Base-by-base conservation (phyloP, 2,888 invertebrate genomes). In the Allygus modestus region DNA sequence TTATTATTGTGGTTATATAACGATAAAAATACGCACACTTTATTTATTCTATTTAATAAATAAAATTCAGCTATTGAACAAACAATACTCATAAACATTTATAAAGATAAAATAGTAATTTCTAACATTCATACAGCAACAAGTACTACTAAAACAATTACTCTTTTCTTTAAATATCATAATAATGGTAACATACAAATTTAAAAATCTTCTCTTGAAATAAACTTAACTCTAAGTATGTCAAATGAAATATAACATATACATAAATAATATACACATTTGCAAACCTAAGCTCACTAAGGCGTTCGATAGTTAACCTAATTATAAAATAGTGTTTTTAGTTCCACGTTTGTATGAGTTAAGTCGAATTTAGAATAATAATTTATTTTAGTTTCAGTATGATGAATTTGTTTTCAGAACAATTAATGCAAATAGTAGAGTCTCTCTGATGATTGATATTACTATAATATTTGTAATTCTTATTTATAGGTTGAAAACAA, bases 171-270 rank as follows among this genome's bases (percentile, higher is more conserved):
- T 46, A 23, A 23, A 54, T 1, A 65, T 65, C 65, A 65, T 65
- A 65, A 65, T 65, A 65, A 65, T 65, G 65, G 65, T 65, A 65
- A 65, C 65, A 65, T 28, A 65, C 31, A 65, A 9, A 23, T 65
- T 28, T 31, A 65, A 65, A 11, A 23, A 58, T 20, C 58, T 20
- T 65, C 65, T 28, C 4, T 65, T 26, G 20, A 51, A 58, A 20
- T 23, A 23, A 58, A 31, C 15, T 12, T 11, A 28, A 4, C 17
- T 31, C 28, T 28, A 28, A 7, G 12, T 31, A 28, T 41, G 1
- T 41, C 0, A 71, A 71, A 71, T 31, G 12, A 71, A 41, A 41
- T 71, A 41, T 41, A 71, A 41, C 31, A 71, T 71, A 12, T 69
- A 71, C 71, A 71, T 15, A 71, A 71, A 71, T 23, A 41, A 71